A percentile compares a stretch with the other conserved stretches of the same genome.
phyloP scores from a whole-genome alignment of 2,888 invertebrate species.

The Agonopterix subpropinquella region DNA sequence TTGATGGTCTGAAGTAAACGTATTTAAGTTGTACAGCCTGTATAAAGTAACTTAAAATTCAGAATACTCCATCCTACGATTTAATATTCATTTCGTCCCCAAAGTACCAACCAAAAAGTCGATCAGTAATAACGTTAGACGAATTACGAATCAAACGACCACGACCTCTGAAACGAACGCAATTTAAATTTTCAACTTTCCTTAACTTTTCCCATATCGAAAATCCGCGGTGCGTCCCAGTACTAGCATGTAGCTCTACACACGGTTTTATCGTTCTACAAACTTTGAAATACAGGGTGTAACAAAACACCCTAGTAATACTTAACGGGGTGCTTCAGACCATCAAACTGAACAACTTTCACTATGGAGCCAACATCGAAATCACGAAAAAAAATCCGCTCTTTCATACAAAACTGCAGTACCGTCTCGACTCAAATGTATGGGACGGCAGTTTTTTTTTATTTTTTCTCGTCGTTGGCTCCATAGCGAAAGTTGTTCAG shows the following conservation, averaged over 20 bases:
- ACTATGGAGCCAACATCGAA: too few relatives aligned
- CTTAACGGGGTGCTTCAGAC: too few relatives aligned
- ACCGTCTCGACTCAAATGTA: too few relatives aligned
- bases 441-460: too few relatives aligned
- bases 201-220: constrained; percentile 12
- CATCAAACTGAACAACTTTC: too few relatives aligned
- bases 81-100: not conserved
- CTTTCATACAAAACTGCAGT: too few relatives aligned
- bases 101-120: not conserved
- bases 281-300: too few relatives aligned
- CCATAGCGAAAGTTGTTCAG: too few relatives aligned
- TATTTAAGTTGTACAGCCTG: not conserved
- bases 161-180: constrained; percentile 4
- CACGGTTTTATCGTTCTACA: not conserved
- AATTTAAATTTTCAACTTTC: constrained; percentile 11
- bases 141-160: not conserved
- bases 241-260: not conserved
- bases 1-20: not conserved
- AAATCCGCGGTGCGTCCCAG: constrained; percentile 7
- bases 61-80: not conserved
- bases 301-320: too few relatives aligned
- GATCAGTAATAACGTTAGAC: too few relatives aligned
- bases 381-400: too few relatives aligned
- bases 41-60: not conserved
- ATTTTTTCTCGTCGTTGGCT: too few relatives aligned